Evolutionary conservation across 2,113 vertebrate genomes (phyloP).

Genomic region (Fukomys damarensis): DNA sequence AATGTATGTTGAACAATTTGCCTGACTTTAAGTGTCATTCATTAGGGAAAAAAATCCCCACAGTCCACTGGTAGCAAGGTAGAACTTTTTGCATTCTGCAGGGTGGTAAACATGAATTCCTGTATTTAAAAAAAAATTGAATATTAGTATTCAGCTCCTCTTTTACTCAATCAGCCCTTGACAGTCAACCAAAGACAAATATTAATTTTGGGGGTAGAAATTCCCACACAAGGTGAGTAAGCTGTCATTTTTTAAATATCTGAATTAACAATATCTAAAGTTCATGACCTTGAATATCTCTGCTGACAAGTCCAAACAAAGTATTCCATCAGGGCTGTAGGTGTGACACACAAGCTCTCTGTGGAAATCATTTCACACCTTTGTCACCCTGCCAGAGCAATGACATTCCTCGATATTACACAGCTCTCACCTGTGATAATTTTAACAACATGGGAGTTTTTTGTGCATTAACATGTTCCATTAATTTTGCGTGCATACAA

Average conservation of each 20-base stretch:
- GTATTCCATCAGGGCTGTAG: not conserved
- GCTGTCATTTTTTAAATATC: constrained; percentile 24
- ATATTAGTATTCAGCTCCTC: constrained; percentile 37
- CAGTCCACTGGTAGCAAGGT: not conserved
- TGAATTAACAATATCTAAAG: constrained; percentile 24
- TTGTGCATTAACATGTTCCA: not conserved
- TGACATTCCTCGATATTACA: not conserved
- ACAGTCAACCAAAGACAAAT: constrained; percentile 59
- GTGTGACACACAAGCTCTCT: not conserved
- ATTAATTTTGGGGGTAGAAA: constrained; percentile 15
- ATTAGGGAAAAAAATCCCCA: not conserved
- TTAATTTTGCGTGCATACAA: not conserved
- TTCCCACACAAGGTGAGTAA: constrained; percentile 38
- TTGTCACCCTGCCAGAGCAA: rapidly evolving
- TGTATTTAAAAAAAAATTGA: constrained; percentile 39
- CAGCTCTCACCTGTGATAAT: not conserved
- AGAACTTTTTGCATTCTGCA: constrained; percentile 15
- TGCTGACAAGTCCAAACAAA: constrained; percentile 40
- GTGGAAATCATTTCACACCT: not conserved
- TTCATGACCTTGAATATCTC: constrained; percentile 45
- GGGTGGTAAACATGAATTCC: constrained; percentile 15
- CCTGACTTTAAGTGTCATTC: not conserved
- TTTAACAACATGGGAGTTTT: not conserved
- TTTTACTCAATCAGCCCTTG: constrained; percentile 47
- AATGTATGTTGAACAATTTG: not conserved